Conservation (phyloP, 2,888 invertebrate genomes). For the Volucella inflata region DNA sequence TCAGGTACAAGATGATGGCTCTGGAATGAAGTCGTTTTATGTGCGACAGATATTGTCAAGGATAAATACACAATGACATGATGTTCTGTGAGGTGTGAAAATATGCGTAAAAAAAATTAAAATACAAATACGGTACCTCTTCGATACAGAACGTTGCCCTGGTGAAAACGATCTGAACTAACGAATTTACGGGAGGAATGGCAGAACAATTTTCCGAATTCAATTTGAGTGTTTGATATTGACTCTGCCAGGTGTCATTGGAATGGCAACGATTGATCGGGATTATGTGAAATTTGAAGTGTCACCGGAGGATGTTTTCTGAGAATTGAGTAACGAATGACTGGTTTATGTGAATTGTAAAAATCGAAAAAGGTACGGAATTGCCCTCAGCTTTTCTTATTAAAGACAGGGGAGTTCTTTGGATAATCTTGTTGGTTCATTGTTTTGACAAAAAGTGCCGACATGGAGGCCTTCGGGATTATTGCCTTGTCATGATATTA, state of each 20-base stretch:
- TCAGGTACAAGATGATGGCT: constrained; percentile 57
- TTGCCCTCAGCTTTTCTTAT: no score
- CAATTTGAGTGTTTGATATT: constrained; percentile 18
- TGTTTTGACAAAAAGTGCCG: no score
- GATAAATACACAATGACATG: neutral
- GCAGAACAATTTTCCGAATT: constrained; percentile 8
- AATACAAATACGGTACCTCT: neutral
- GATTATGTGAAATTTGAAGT: constrained; percentile 1
- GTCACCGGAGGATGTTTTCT: constrained; percentile 1
- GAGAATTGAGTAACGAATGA: neutral
- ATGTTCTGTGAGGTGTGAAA: constrained; percentile 33
- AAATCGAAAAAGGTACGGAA: no score
- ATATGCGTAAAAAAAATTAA: neutral
- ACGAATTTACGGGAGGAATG: neutral
- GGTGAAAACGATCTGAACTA: neutral
- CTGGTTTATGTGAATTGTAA: no score
- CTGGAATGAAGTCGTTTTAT: constrained; percentile 39
- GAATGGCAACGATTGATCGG: neutral
- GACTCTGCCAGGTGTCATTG: neutral
- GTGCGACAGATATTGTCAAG: constrained; percentile 14
- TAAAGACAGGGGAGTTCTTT: no score
- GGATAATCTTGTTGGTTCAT: no score
- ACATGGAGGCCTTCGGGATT: no score
- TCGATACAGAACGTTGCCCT: neutral
- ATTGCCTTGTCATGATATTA: no score